Percentiles rank a stretch among this genome's conserved stretches.
phyloP scores from a whole-genome alignment of 2,797 vertebrate species.

The Danio tinwini region DNA sequence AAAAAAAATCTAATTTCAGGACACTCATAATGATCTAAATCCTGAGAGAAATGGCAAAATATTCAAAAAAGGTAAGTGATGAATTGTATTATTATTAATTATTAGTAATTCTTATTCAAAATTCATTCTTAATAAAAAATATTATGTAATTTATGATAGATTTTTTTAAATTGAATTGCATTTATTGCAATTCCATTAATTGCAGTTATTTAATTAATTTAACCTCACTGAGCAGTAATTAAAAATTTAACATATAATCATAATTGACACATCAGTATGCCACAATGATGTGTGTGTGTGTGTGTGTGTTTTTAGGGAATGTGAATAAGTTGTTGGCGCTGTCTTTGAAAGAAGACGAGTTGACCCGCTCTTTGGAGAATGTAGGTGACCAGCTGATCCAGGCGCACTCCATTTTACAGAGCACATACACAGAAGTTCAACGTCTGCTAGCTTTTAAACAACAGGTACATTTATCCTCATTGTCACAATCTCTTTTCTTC shows the following conservation, averaged over 20 bases:
- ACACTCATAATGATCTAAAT: neutral
- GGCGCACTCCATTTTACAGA: conserved; percentile 83
- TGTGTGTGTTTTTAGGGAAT: conserved; percentile 62
- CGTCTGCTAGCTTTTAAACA: conserved; percentile 85
- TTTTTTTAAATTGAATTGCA: no score
- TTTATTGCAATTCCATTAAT: no score
- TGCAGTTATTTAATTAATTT: no score
- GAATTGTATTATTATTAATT: neutral
- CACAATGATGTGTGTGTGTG: neutral
- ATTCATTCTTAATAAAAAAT: neutral
- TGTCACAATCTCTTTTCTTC: neutral
- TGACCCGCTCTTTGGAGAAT: conserved; percentile 83
- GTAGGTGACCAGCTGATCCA: conserved; percentile 84
- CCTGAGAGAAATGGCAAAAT: neutral
- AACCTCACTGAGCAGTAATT: neutral
- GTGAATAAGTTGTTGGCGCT: conserved; percentile 88
- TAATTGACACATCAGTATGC: neutral
- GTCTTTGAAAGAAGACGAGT: conserved; percentile 89
- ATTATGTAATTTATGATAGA: no score
- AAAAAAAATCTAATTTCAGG: neutral
- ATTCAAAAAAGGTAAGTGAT: conserved; percentile 14
- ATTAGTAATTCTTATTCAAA: neutral
- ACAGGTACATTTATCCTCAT: conserved; percentile 77
- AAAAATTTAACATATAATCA: neutral
- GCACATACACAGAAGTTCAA: conserved; percentile 88